A percentile compares a stretch with the other conserved stretches of the same genome.
Evolutionary conservation across 2,797 vertebrate genomes (phyloP).

Genomic region (Eidolon dupreanum): DNA sequence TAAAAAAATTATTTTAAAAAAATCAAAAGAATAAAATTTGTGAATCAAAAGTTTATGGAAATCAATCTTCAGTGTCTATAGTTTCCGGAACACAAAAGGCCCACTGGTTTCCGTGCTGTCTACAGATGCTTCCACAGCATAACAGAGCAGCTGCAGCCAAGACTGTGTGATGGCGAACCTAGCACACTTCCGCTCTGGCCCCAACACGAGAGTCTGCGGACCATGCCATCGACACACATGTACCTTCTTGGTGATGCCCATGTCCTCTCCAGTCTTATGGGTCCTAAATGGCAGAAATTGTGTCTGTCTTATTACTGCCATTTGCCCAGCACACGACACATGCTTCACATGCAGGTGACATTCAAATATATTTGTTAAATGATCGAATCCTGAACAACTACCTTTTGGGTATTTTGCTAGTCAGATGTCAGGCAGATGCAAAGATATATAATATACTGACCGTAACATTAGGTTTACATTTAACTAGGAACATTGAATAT

Average conservation of each 20-base stretch:
- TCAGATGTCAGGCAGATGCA: not conserved
- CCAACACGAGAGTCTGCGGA: not conserved
- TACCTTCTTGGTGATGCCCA: not conserved
- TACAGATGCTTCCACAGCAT: not conserved
- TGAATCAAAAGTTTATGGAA: not conserved
- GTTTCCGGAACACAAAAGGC: not conserved
- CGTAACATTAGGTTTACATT: not conserved
- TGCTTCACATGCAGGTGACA: not conserved
- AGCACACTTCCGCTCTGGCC: not conserved
- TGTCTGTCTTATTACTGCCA: too few relatives aligned
- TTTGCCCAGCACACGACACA: not conserved
- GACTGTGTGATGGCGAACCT: not conserved
- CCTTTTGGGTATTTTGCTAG: not conserved
- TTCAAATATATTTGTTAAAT: not conserved
- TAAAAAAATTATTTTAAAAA: too few relatives aligned
- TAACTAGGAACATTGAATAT: not conserved
- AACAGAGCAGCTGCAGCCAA: not conserved
- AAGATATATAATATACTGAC: not conserved
- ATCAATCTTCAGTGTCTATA: not conserved
- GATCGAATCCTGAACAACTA: not conserved
- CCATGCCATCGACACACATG: not conserved
- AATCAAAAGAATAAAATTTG: not conserved
- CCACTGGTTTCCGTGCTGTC: not conserved
- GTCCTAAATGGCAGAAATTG: not conserved
- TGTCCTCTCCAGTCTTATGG: accelerated